Evolutionary conservation across 2,888 invertebrate species (phyloP), one percentile per base, ranked within the genome.

Genomic region (Margaritifera margaritifera): DNA sequence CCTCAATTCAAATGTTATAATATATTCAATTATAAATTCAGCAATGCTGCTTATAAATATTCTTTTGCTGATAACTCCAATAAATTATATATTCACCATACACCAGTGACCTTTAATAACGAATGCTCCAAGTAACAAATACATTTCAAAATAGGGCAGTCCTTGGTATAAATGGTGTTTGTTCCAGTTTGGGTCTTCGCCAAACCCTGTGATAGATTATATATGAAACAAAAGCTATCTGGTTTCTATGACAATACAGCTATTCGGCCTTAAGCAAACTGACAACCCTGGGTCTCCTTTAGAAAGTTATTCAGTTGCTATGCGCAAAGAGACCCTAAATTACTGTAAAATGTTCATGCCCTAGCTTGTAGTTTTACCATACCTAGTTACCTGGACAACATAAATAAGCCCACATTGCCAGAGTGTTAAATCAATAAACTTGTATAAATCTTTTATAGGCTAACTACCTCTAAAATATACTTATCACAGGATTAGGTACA

Each of bases 401-500:
- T 50, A 67, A 70, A 72, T 73, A 74, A 72, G 68, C 64, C 50
- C 63, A 66, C 68, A 66, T 4, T 66, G 62, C 61, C 62, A 65
- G 58, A 55, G 64, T 53, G 57, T 66, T 74, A 74, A 80, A 82
- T 83, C 81, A 81, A 81, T 83, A 81, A 76, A 75, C 73, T 80
- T 80, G 78, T 81, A 80, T 80, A 80, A 80, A 81, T 82, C 80
- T 80, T 83, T 81, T 78, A 83, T 81, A 69, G 65, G 60, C 62
- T 57, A 69, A 71, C 67, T 72, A 72, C 77, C 71, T 72, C 72
- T 77, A 77, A 77, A 77, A 77, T 77, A 74, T 74, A 74, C 76
- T 77, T 76, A 73, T 77, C 71, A 51, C 64, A 52, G 58, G 71
- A 71, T 74, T 74, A 66, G 42, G 42, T 42, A 42, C 42, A 42